Evolutionary conservation across 2,113 vertebrate genomes (phyloP).

Genomic region (Taxidea taxus): DNA sequence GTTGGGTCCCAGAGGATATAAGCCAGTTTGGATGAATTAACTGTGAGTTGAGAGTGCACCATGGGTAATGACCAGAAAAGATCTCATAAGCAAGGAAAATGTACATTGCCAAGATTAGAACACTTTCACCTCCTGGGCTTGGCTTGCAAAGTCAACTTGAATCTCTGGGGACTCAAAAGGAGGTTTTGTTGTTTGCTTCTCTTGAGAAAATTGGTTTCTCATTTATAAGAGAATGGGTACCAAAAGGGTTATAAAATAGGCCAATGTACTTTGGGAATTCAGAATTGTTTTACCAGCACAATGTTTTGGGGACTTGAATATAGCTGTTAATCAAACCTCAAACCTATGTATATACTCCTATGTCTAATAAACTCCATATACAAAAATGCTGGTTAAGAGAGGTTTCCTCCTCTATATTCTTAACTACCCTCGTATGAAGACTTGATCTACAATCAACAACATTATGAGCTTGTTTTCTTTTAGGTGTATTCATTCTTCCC

Average conservation of each 20-base stretch:
- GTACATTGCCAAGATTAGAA: not conserved
- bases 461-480: not conserved
- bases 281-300: constrained; percentile 39
- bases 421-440: not conserved
- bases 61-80: not conserved
- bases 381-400: not conserved
- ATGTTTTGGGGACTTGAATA: not conserved
- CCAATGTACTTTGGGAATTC: not conserved
- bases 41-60: not conserved
- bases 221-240: constrained; percentile 14
- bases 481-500: not conserved
- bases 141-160: not conserved
- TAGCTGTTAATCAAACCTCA: not conserved
- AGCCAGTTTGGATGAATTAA: constrained; percentile 10
- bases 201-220: constrained; percentile 43
- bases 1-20: not conserved
- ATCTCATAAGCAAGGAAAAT: not conserved
- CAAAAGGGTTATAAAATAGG: constrained; percentile 39
- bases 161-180: not conserved
- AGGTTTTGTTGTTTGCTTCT: constrained; percentile 28
- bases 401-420: not conserved
- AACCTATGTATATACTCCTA: not conserved
- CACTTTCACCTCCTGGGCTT: not conserved
- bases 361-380: not conserved
- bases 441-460: not conserved